Evolutionary conservation across 2,797 vertebrate species (phyloP), one percentile per base, ranked within the genome.

Genomic region (Antrozous pallidus): DNA sequence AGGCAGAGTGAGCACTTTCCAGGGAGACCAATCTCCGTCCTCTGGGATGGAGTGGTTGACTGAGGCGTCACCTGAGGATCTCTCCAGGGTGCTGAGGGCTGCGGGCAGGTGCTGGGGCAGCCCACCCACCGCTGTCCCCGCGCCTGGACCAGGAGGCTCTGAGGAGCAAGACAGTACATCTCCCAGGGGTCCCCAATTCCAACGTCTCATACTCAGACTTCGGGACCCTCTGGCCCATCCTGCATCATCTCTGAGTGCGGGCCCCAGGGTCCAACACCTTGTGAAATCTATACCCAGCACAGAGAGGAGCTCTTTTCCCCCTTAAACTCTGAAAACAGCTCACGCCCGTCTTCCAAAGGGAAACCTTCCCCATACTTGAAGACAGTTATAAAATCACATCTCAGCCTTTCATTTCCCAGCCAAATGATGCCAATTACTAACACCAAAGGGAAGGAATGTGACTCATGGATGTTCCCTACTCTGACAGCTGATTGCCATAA

Each of bases 391-490:
- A 80, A 95, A 69, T 69, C 88, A 77, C 20, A 45, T 36, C 58
- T 90, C 56, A 31, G 89, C 40, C 79, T 86, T 94, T 74, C 63
- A 74, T 92, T 91, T 67, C 85, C 82, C 71, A 61, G 82, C 38
- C 78, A 45, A 69, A 47, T 31, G 47, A 84, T 56, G 85, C 85
- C 78, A 71, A 36, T 94, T 90, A 91, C 80, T 65, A 79, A 82
- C 61, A 93, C 91, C 78, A 26, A 70, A 89, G 90, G 73, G 87
- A 73, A 88, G 65, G 70, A 69, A 69, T 1, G 22, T 81, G 91
- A 78, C 74, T 96, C 88, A 87, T 0, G n/a, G 91, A 83, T 69
- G 63, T 77, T 56, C 88, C 85, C 89, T 81, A 78, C 42, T 90
- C 93, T 87, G 63, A 92, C 28, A 7, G 80, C 77, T 82, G 74